Percentiles rank a stretch among this genome's conserved stretches.
These are phyloP conservation scores for Eidolon helvum DNA, from an alignment of 2,113 vertebrate species.

Conservation along the genomic window DNA sequence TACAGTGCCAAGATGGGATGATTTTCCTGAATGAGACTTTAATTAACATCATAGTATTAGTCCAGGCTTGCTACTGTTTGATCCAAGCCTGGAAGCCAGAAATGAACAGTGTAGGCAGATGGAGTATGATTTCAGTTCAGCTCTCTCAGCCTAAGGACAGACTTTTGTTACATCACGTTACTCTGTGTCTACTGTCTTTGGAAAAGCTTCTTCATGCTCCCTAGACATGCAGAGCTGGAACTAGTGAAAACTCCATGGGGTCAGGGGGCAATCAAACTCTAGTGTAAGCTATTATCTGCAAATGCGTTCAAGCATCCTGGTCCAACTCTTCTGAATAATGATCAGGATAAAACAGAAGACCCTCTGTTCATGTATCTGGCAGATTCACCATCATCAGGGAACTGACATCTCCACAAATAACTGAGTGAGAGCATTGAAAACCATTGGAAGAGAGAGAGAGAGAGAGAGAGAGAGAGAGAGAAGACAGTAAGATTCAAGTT, in stretches of 20 bases:
- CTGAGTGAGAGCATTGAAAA: neutral
- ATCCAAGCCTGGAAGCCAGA: constrained; percentile 46
- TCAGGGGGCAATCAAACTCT: constrained; percentile 78
- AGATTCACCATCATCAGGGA: constrained; percentile 54
- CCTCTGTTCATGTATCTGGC: constrained; percentile 77
- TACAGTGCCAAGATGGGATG: neutral
- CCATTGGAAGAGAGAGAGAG: constrained; percentile 45
- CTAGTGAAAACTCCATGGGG: constrained; percentile 74
- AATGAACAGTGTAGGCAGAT: constrained; percentile 51
- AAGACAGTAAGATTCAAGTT: constrained; percentile 20
- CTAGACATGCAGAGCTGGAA: constrained; percentile 69
- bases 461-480: neutral
- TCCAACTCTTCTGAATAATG: constrained; percentile 81
- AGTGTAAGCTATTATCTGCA: constrained; percentile 68
- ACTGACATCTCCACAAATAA: constrained; percentile 54
- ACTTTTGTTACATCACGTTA: constrained; percentile 52
- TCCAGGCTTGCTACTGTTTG: constrained; percentile 34
- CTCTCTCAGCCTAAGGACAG: constrained; percentile 13
- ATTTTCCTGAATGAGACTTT: constrained; percentile 49
- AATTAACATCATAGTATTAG: constrained; percentile 36
- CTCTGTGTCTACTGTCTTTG: constrained; percentile 70
- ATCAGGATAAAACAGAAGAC: constrained; percentile 81
- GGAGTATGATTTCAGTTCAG: neutral
- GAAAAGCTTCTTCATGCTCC: constrained; percentile 74
- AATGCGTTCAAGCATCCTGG: constrained; percentile 69